A percentile compares a stretch with the other conserved stretches of the same genome.
phyloP scores from a whole-genome alignment of 2,113 vertebrate genomes.

The Pseudorhombus dupliciocellatus region DNA sequence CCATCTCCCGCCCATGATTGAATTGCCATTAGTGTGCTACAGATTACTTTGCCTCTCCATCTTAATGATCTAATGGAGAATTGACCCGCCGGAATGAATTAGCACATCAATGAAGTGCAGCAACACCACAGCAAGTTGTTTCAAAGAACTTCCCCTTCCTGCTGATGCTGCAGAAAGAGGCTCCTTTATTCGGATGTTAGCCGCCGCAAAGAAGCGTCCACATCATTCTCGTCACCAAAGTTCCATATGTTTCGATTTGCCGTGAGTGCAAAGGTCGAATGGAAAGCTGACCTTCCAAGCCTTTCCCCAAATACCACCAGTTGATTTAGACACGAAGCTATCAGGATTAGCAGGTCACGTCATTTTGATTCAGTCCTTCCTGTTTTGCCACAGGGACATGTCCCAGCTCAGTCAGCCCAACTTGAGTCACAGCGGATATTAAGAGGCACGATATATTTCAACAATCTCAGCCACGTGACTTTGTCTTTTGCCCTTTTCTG shows the following conservation, averaged over 20 bases:
- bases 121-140: conserved; percentile 15
- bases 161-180: conserved; percentile 21
- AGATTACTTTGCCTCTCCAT: conserved; percentile 47
- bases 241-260: neutral
- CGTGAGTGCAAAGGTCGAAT: neutral
- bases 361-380: conserved; percentile 44
- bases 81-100: conserved; percentile 45
- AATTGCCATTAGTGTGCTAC: conserved; percentile 48
- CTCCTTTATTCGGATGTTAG: conserved; percentile 5
- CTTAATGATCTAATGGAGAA: conserved; percentile 51
- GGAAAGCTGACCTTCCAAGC: neutral
- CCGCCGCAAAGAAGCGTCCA: neutral
- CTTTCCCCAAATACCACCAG: conserved; percentile 3
- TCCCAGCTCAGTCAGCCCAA: conserved; percentile 41
- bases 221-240: neutral
- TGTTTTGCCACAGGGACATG: conserved; percentile 16
- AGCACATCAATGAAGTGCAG: conserved; percentile 27
- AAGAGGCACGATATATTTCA: conserved; percentile 34
- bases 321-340: conserved; percentile 27
- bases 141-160: conserved; percentile 16
- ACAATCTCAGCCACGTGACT: conserved; percentile 21
- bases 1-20: conserved; percentile 31
- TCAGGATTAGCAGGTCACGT: conserved; percentile 45
- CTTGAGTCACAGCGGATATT: neutral
- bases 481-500: conserved; percentile 18